Evolutionary conservation across 92 coral and sea anemone species (phyloP), one percentile per base, ranked within the genome.

Genomic region (Porites rus): DNA sequence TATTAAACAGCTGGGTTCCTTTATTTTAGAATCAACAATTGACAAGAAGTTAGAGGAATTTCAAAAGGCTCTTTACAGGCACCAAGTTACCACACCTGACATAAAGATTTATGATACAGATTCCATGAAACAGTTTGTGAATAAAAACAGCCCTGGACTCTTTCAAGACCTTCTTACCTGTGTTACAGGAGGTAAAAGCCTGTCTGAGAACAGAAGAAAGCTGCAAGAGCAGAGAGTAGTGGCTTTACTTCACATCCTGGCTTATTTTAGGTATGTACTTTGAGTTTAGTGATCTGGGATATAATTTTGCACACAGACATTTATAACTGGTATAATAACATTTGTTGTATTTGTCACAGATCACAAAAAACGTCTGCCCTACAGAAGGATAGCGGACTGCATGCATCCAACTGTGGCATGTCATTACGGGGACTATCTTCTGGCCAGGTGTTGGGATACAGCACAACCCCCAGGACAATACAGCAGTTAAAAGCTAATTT

Each of bases 281-380:
- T 50, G 54, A 68, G 20, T 21, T 25, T 16, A 16, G 62, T 80
- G n/a, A 19, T 31, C 50, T 51, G 46, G 31, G n/a, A 63, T 9
- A 59, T 22, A 10, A 16, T 50, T 65, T 60, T 60, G 10, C 8
- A 61, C 43, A 18, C 58, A 24, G 16, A 4, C 25, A 51, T 24
- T 16, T 43, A 12, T 25, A 8, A 60, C 22, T 14, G 18, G 61
- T 25, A 60, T 38, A 7, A 62, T 58, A 28, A 58, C 67, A 76
- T 81, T 52, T 50, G 16, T 65, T 66, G 38, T 20, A 59, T 1
- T 46, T 13, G 13, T 73, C 14, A 38, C 81, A 80, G 87, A 72
- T 81, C 87, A 65, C 91, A 81, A 20, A 88, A 88, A 56, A 88
- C 87, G 0, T 87, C 81, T 70, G n/a, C 65, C 16, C 18, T 87